Percentiles rank a stretch among this genome's conserved stretches.
Conservation (phyloP, 2,888 invertebrate genomes). For the Agrenia bidenticulata region DNA sequence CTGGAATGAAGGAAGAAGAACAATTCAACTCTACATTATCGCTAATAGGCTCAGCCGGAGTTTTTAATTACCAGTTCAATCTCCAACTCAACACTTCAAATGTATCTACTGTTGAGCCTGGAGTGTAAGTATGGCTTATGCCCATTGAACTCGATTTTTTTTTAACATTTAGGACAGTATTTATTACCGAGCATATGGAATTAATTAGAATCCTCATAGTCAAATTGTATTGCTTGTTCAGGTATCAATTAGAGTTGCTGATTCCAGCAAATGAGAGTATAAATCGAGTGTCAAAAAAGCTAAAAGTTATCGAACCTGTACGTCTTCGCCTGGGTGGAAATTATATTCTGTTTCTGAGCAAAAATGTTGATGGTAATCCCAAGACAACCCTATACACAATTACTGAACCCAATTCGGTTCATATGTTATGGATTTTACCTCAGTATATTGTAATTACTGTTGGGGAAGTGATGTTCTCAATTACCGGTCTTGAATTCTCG, state of each 20-base stretch:
- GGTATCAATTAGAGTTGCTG: not conserved
- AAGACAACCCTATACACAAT: conserved; percentile 64
- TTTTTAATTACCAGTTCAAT: not conserved
- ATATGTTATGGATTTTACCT: conserved; percentile 78
- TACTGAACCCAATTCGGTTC: conserved; percentile 67
- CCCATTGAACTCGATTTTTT: too few species aligned
- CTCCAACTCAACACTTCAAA: not conserved
- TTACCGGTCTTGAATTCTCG: conserved; percentile 93
- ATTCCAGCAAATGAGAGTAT: not conserved
- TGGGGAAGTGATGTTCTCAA: conserved; percentile 93
- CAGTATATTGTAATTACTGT: conserved; percentile 92
- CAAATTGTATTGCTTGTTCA: too few species aligned
- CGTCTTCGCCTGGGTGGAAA: conserved; percentile 61
- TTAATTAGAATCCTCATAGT: too few species aligned
- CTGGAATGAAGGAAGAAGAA: conserved; percentile 10
- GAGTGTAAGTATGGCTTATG: not conserved
- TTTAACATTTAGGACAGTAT: too few species aligned
- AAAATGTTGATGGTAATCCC: conserved; percentile 53
- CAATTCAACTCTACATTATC: not conserved
- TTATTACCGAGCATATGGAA: not conserved
- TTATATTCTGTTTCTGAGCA: conserved; percentile 61
- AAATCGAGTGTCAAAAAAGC: not conserved
- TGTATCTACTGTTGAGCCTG: not conserved
- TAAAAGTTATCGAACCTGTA: conserved; percentile 53
- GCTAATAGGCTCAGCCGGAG: not conserved